Evolutionary conservation across 1,140 invertebrate genomes (phyloP).

Genomic region (Ectropis grisescens): DNA sequence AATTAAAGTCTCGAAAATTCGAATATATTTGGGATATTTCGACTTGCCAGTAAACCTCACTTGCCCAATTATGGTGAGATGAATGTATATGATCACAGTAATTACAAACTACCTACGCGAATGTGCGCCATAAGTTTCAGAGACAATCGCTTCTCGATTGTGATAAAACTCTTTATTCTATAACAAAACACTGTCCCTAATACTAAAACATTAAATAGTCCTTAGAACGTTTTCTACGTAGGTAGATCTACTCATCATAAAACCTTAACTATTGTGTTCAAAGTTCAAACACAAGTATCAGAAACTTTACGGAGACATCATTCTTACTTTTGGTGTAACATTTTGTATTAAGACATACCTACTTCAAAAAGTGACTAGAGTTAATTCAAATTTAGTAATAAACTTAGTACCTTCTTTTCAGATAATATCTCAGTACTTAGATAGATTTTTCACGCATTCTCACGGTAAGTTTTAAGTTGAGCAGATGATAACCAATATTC

Average conservation of each 20-base stretch:
- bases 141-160: conserved; percentile 8
- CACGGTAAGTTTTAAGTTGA: conserved; percentile 57
- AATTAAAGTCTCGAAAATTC: no score
- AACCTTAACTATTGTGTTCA: conserved; percentile 7
- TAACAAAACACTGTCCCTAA: conserved; percentile 11
- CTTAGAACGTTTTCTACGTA: not conserved
- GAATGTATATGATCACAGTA: conserved; percentile 64
- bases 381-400: conserved; percentile 2
- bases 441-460: conserved; percentile 21
- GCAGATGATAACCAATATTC: no score
- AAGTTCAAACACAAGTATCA: not conserved
- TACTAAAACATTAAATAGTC: conserved; percentile 1
- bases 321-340: conserved; percentile 3
- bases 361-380: conserved; percentile 15
- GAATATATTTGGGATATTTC: no score
- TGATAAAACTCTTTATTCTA: no score
- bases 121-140: conserved; percentile 55
- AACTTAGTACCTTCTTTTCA: no score
- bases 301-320: no score
- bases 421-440: no score
- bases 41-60: no score
- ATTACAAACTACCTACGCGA: conserved; percentile 56
- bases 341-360: conserved; percentile 5
- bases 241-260: conserved; percentile 22
- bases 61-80: no score